phyloP scores from a whole-genome alignment of 2,113 vertebrate species.

The Indri indri region DNA sequence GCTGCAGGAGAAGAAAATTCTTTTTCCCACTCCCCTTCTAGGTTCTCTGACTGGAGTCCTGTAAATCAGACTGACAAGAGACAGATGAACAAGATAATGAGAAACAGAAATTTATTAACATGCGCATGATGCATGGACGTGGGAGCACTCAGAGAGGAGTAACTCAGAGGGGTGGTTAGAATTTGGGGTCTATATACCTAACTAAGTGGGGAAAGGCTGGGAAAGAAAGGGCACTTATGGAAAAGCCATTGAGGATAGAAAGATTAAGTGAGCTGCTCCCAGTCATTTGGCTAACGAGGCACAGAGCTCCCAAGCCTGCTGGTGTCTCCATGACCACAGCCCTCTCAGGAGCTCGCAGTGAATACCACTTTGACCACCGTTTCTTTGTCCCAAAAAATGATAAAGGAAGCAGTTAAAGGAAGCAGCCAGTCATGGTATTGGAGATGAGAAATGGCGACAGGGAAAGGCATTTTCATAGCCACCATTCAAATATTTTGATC shows the following conservation, averaged over 20 bases:
- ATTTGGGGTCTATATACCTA: background rate
- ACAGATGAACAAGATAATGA: background rate
- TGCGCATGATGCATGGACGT: too few relatives aligned
- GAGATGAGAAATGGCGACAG: accelerated
- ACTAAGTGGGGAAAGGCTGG: background rate
- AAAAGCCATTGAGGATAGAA: background rate
- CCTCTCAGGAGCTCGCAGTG: background rate
- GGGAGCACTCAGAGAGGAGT: background rate
- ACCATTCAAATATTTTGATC: background rate
- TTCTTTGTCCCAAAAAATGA: background rate
- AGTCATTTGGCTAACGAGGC: background rate
- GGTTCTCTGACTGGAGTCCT: background rate
- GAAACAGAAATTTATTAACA: background rate
- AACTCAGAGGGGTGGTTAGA: background rate
- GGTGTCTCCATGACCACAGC: background rate
- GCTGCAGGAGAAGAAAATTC: background rate
- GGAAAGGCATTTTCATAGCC: background rate
- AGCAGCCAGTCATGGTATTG: background rate
- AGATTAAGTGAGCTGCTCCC: background rate
- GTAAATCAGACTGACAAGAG: background rate
- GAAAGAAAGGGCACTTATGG: too few relatives aligned
- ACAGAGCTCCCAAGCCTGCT: background rate
- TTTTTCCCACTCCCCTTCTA: background rate
- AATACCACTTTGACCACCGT: background rate
- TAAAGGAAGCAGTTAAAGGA: background rate